Percentiles rank a stretch among this genome's conserved stretches.
phyloP scores from a whole-genome alignment of 2,113 vertebrate genomes.

The Pavo muticus region DNA sequence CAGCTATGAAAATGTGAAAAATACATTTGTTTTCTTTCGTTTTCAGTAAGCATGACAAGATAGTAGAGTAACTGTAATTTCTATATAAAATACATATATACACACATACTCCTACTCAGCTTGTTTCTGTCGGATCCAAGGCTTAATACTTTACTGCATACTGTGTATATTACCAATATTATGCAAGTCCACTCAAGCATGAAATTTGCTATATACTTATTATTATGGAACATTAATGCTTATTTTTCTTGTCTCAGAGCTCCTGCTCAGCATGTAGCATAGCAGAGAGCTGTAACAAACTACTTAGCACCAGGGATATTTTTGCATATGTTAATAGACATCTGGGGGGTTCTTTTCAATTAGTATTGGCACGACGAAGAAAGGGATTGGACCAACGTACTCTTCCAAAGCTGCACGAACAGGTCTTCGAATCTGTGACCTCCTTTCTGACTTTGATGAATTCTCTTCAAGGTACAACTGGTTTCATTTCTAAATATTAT shows the following conservation, averaged over 20 bases:
- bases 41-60: background rate
- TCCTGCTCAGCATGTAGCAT: background rate
- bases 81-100: background rate
- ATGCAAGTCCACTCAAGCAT: background rate
- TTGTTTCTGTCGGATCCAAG: background rate
- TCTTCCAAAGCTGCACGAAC: slow-evolving; percentile 95
- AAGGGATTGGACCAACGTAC: slow-evolving; percentile 97
- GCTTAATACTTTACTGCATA: background rate
- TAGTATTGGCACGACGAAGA: slow-evolving; percentile 98
- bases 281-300: background rate
- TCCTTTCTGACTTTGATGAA: slow-evolving; percentile 93
- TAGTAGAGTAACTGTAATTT: background rate
- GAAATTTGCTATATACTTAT: background rate
- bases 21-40: background rate
- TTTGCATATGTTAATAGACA: background rate
- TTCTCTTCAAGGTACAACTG: slow-evolving; percentile 87
- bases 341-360: background rate
- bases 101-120: background rate
- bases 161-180: background rate
- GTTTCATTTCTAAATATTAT: slow-evolving; percentile 16
- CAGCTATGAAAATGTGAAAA: background rate
- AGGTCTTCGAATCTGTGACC: slow-evolving; percentile 94
- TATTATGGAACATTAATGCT: background rate
- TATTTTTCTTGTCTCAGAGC: background rate
- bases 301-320: background rate